These are phyloP conservation scores for Trypoxylus dichotomus DNA, from an alignment of 1,140 invertebrate species.

Conservation along the genomic window DNA sequence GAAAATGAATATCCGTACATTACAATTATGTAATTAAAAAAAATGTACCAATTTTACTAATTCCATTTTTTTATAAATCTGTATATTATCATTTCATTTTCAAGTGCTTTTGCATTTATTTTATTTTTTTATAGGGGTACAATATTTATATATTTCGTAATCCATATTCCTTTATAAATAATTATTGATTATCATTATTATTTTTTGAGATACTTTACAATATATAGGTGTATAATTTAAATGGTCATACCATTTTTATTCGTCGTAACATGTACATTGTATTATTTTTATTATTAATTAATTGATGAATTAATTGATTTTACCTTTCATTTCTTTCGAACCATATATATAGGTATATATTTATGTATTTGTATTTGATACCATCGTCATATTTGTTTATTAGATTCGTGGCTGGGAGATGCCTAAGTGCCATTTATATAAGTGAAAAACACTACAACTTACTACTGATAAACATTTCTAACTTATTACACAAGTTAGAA, in stretches of 20 bases:
- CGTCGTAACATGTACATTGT: neutral
- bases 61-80: neutral
- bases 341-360: neutral
- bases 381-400: neutral
- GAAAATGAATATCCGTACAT: too few species aligned
- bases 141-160: neutral
- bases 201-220: conserved; percentile 2
- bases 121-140: neutral
- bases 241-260: neutral
- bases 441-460: neutral
- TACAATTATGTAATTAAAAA: too few species aligned
- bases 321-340: neutral
- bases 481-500: neutral
- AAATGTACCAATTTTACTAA: neutral
- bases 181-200: neutral
- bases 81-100: neutral
- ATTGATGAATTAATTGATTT: too few species aligned
- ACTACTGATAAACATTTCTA: neutral
- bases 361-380: neutral
- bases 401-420: neutral
- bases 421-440: conserved; percentile 1
- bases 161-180: neutral
- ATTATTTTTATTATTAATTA: conserved; percentile 2
- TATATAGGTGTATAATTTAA: neutral
- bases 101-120: neutral